Base-by-base conservation (phyloP, 37 sponge, comb jelly and placozoan genomes). In the Diacarnus erythraeanus region DNA sequence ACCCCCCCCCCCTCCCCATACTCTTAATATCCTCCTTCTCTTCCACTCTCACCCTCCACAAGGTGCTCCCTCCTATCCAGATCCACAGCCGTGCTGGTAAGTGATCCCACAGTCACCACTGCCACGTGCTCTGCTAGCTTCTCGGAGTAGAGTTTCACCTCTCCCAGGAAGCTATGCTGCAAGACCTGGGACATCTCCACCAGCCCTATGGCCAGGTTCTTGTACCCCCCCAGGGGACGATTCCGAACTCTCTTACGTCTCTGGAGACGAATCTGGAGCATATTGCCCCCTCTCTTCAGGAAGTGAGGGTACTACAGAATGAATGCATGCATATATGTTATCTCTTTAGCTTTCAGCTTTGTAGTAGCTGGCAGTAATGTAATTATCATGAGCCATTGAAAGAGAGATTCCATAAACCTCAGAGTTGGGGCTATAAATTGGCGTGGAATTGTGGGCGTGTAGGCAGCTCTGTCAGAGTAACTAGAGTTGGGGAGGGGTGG, bases 281-380 rank as follows among this genome's bases (percentile, higher is more conserved):
- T 58, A 67, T 92, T 92, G 18, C 90, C 96, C 22, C 87, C 84
- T 30, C 93, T 58, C 59, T 95, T 95, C 66, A 95, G 70, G 47
- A 88, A 95, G 44, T 95, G 96, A 38, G 96, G 96, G 63, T 95
- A 95, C 93, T 95, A 78, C 17, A 82, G 44, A 42, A 39, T 2
- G 22, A 36, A 72, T 2, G 42, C 12, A 47, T 12, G 6, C 10
- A 47, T 47, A 6, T 15, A 47, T 47, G 12, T 47, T 47, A 6
- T 47, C 51, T 47, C 51, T 47, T 12, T 12, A 47, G 51, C 6
- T 47, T 12, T n/a, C n/a, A n/a, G n/a, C n/a, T n/a, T n/a, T n/a
- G n/a, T n/a, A n/a, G n/a, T n/a, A n/a, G n/a, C n/a, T n/a, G n/a
- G n/a, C n/a, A n/a, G n/a, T n/a, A n/a, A n/a, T n/a, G n/a, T n/a